These are phyloP conservation scores for Calliphora vicina DNA, from an alignment of 1,140 invertebrate species.

Conservation along the genomic window DNA sequence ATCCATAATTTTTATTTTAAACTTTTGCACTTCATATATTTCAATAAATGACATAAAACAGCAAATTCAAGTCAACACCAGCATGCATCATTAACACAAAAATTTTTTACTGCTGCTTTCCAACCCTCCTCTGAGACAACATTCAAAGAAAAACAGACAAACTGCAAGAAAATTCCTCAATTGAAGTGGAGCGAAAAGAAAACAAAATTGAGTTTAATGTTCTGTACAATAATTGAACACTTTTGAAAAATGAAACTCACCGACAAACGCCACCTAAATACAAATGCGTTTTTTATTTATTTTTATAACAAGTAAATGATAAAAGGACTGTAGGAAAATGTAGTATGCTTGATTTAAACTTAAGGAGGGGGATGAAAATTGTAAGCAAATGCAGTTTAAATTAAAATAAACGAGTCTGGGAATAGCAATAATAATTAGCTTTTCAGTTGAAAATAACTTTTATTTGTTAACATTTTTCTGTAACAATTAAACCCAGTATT, in stretches of 20 bases:
- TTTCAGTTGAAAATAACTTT: no score
- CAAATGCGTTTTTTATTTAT: neutral
- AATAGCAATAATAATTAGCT: no score
- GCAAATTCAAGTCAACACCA: slow-evolving; percentile 1
- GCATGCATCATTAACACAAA: slow-evolving; percentile 17
- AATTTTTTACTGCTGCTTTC: neutral
- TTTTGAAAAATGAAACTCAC: neutral
- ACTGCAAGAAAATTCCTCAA: no score
- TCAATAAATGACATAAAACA: neutral
- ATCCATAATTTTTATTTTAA: no score
- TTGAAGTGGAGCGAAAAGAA: neutral
- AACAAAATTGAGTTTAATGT: neutral
- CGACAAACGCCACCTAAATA: neutral
- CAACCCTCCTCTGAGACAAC: no score
- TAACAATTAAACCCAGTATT: no score
- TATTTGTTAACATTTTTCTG: no score
- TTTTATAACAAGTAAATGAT: neutral
- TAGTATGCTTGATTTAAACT: no score
- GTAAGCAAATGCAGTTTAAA: no score
- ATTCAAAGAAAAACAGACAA: no score
- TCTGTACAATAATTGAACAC: neutral
- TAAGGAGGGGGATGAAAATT: no score
- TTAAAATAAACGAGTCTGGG: no score
- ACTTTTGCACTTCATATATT: neutral
- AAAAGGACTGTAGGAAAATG: neutral